A percentile compares a stretch with the other conserved stretches of the same genome.
Conservation (phyloP, 2,797 vertebrate genomes). For the Cryptoblepharus egeriae region DNA sequence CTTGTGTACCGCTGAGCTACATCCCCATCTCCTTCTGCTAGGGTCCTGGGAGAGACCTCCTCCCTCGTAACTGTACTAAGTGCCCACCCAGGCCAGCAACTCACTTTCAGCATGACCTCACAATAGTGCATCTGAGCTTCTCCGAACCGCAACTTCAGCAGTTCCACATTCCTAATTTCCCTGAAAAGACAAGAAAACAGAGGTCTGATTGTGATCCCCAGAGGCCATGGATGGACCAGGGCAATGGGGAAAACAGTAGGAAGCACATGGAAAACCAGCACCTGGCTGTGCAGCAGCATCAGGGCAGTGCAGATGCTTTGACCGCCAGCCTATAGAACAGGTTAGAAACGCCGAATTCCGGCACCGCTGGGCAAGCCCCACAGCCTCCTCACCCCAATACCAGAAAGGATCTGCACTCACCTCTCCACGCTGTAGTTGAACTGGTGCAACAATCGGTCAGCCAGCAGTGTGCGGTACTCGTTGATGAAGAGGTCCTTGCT, state of each 20-base stretch:
- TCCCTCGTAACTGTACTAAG: too few species aligned
- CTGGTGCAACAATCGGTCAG: slow-evolving; percentile 92
- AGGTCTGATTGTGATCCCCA: rapidly evolving
- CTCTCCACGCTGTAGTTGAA: slow-evolving; percentile 95
- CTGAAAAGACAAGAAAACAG: slow-evolving; percentile 69
- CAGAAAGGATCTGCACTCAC: slow-evolving; percentile 68
- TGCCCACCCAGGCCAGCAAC: not conserved
- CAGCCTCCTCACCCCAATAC: too few species aligned
- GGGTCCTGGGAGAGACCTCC: too few species aligned
- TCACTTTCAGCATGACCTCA: slow-evolving; percentile 98
- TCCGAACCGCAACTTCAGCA: slow-evolving; percentile 95
- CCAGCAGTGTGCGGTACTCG: slow-evolving; percentile 93
- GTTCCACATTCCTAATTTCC: slow-evolving; percentile 96
- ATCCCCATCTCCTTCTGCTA: not conserved
- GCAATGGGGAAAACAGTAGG: not conserved
- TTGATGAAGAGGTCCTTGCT: slow-evolving; percentile 98
- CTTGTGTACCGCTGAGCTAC: not conserved
- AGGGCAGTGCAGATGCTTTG: not conserved
- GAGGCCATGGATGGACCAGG: too few species aligned
- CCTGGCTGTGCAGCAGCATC: rapidly evolving
- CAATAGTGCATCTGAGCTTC: slow-evolving; percentile 98
- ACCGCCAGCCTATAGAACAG: too few species aligned
- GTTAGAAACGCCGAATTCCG: too few species aligned
- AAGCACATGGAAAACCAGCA: not conserved
- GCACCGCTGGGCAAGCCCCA: too few species aligned